Evolutionary conservation across 2,797 vertebrate genomes (phyloP).

Genomic region (Leptodactylus fallax): DNA sequence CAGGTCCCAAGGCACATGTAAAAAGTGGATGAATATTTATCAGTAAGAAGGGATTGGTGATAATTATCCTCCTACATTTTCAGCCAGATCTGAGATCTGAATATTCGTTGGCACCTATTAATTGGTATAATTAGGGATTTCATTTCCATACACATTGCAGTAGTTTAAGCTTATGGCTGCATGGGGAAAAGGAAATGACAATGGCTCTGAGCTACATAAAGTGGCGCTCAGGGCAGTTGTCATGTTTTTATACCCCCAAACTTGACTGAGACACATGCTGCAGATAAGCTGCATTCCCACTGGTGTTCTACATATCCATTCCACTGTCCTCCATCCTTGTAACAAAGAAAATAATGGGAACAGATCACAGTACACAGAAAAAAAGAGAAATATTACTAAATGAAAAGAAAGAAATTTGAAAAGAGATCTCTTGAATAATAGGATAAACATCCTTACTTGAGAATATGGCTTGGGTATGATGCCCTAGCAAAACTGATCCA

Average conservation of each 20-base stretch:
- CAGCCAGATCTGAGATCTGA: background rate
- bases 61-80: background rate
- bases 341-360: background rate
- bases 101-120: background rate
- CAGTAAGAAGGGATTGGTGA: background rate
- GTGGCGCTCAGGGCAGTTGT: background rate
- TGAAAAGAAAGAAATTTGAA: background rate
- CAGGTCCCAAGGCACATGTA: background rate
- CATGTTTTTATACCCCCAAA: background rate
- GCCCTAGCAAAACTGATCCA: background rate
- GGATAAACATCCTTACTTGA: background rate
- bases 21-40: constrained; percentile 15
- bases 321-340: background rate
- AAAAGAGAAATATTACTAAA: background rate
- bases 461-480: background rate
- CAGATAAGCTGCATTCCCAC: background rate
- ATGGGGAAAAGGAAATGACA: constrained; percentile 13
- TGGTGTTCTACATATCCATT: background rate
- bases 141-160: background rate
- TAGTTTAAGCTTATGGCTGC: constrained; percentile 14
- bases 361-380: background rate
- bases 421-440: background rate
- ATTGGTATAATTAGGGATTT: constrained; percentile 12
- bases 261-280: background rate
- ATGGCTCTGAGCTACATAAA: background rate